Evolutionary conservation across 2,113 vertebrate genomes (phyloP), one percentile per base, ranked within the genome.

Genomic region (Gnathonemus longibarbis): DNA sequence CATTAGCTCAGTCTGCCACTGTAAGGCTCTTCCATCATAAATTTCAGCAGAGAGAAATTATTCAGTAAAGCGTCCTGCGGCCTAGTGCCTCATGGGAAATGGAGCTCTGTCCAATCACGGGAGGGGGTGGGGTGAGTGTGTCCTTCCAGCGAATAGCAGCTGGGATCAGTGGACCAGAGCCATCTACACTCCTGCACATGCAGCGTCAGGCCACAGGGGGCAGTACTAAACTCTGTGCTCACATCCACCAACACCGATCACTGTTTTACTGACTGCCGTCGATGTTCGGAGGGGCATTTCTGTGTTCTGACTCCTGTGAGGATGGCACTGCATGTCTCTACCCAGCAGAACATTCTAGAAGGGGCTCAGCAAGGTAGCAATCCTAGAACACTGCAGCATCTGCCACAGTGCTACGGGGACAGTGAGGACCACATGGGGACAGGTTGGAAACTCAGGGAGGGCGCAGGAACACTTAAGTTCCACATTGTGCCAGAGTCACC

Each of bases 391-490:
- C 48, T 21, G 17, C 52, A 21, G 53, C 53, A 56, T 56, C 53
- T 56, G 53, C 53, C 53, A 56, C 19, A 56, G 19, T 3, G 53
- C 39, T 58, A 90, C 66, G 74, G 21, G 90, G 88, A 58, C 35
- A 87, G n/a, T 91, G 39, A 90, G 48, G 90, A 92, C 85, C 84
- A 77, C 53, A 83, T 56, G 39, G 74, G 74, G 83, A 62, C 53
- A 90, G 88, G 52, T 2, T 13, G 56, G 66, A 88, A 66, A 83
- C 77, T 48, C 42, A 53, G 86, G 90, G 92, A 95, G 93, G 94
- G 93, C 95, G 94, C 95, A 85, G 53, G 92, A 93, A 89, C 90
- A 88, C 39, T 52, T 5, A 52, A 17, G 94, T 91, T 91, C 92
- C 90, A 93, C 94, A 95, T 95, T 94, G 58, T 21, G 58, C 24